Base-by-base conservation (phyloP, 2,797 vertebrate species). In the Pseudomugil gertrudae region DNA sequence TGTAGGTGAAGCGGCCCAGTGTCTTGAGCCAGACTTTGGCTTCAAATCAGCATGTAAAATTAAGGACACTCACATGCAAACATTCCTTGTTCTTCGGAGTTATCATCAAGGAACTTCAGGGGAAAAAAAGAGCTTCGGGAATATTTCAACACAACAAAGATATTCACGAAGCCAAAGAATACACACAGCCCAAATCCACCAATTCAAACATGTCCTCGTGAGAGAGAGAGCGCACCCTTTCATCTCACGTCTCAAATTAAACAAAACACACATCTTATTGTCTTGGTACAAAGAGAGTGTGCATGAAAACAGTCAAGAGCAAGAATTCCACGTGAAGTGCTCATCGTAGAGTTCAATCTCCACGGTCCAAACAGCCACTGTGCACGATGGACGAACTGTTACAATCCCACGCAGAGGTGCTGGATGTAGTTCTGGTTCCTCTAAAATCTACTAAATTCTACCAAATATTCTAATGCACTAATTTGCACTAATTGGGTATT, bases 401-500 rank as follows among this genome's bases (percentile, higher is more conserved):
- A 62, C 38, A 68, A 74, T 64, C 70, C 71, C 30, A 10, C 53
- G 48, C 62, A 63, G 75, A 48, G 66, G 19, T 48, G 70, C 74
- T 76, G 64, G 74, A 76, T 10, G 63, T 30, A 69, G 74, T 75
- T 81, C 43, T 67, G 80, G 79, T 72, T 55, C 27, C 76, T 75
- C 76, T 62, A 61, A 82, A 78, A 69, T 75, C 47, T 65, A 32
- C 32, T 9, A 32, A 5, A 30, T n/a, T 75, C 47, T 65, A 32
- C 32, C 8, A 32, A 5, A 86, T 68, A 63, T 54, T 51, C 74
- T 29, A 63, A 81, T 74, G 69, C 72, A 69, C 66, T 83, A 77
- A 68, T 66, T 82, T 74, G n/a, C 85, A 64, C 67, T 84, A 80
- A 91, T 87, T 90, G 85, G 70, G 77, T 87, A 88, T 90, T 87